Evolutionary conservation across 64 coral and sea anemone species (phyloP), one percentile per base, ranked within the genome.

Genomic region (Pocillopora damicornis): DNA sequence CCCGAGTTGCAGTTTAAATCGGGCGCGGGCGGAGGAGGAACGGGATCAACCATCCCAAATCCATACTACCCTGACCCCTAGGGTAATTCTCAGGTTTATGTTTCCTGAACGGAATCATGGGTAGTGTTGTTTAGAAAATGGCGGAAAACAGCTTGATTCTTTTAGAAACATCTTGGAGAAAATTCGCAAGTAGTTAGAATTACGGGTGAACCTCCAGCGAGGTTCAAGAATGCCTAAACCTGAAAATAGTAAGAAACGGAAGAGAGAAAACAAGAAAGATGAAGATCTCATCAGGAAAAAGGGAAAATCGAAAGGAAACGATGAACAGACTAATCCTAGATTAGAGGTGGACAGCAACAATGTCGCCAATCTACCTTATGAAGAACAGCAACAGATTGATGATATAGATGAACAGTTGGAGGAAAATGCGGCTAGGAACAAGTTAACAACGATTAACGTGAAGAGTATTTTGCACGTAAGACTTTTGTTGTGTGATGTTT

Each of bases 381-480:
- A 59, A 68, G 25, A 79, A 23, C 61, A 79, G 87, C 60, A 38
- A 16, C 75, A 77, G 79, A 34, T 78, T 12, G 58, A 78, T 35
- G 60, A 78, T 63, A 59, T 91, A 23, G 90, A 91, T 64, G 65
- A 80, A 79, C 79, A 79, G 42, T 77, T 91, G 63, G 83, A 91
- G 20, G 34, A 91, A 56, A 86, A 91, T 75, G 90, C 90, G 13
- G 74, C 76, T 37, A 91, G 77, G n/a, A 86, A 87, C 66, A 91
- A 91, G 26, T 63, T 91, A n/a, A 87, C 90, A 15, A 75, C 90
- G 13, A 87, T 87, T 6, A 91, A 91, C 23, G 90, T 91, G 2
- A 91, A 79, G 23, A 91, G 83, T 15, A 91, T 91, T 91, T 79
- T 91, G 86, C 90, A 91, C 58, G 90, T 91, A 80, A 91, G 90